Conservation (phyloP, 1,140 invertebrate genomes). For the Drosophila tani region DNA sequence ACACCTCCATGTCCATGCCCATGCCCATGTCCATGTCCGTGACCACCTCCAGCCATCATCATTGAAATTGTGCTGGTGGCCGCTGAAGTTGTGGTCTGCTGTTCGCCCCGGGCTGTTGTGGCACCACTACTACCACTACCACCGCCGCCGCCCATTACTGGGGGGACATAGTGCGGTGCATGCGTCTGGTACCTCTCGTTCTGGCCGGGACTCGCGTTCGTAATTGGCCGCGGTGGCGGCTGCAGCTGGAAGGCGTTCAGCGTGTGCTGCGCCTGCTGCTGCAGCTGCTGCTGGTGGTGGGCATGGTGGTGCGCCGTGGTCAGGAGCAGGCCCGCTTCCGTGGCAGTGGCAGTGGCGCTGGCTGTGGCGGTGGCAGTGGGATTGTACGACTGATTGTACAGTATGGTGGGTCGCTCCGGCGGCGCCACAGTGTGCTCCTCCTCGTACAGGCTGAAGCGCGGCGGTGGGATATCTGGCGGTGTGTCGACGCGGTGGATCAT, state of each 20-base stretch:
- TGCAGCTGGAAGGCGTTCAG: slow-evolving; percentile 61
- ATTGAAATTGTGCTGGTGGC: slow-evolving; percentile 26
- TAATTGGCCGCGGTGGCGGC: slow-evolving; percentile 44
- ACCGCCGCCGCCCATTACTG: slow-evolving; percentile 34
- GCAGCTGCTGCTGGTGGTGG: slow-evolving; percentile 62
- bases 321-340: slow-evolving; percentile 35
- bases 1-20: slow-evolving; percentile 1
- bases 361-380: slow-evolving; percentile 33
- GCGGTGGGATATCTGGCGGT: slow-evolving; percentile 78
- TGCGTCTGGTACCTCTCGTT: slow-evolving; percentile 71
- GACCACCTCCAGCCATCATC: slow-evolving; percentile 17
- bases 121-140: neutral
- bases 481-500: slow-evolving; percentile 66
- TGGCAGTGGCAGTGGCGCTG: slow-evolving; percentile 43
- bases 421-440: slow-evolving; percentile 73
- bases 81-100: slow-evolving; percentile 31
- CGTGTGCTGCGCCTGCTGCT: slow-evolving; percentile 55
- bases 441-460: slow-evolving; percentile 59
- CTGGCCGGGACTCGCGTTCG: slow-evolving; percentile 27
- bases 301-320: slow-evolving; percentile 63
- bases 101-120: slow-evolving; percentile 14
- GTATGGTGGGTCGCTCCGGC: slow-evolving; percentile 70
- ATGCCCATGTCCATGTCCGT: slow-evolving; percentile 15
- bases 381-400: slow-evolving; percentile 69
- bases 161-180: slow-evolving; percentile 65